Evolutionary conservation across 2,888 invertebrate species (phyloP).

Genomic region (Trissolcus japonicus): DNA sequence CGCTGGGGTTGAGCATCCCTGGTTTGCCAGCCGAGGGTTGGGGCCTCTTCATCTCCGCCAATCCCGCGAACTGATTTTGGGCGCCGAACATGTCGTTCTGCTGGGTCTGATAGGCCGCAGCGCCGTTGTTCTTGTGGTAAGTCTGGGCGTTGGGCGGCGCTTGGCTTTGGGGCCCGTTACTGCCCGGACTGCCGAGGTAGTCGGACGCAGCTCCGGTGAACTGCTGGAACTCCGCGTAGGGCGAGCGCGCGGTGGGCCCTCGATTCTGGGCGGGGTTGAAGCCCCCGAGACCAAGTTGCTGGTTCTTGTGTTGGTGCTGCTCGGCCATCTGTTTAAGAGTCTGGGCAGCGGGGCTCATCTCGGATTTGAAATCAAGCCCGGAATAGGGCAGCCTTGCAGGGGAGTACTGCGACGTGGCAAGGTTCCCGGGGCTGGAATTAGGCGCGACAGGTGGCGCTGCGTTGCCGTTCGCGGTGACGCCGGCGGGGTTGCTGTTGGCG

Average conservation of each 20-base stretch:
- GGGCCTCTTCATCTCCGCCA: conserved; percentile 76
- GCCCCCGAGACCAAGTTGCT: conserved; percentile 80
- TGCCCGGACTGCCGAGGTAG: conserved; percentile 77
- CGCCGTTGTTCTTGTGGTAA: conserved; percentile 73
- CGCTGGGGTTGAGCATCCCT: conserved; percentile 70
- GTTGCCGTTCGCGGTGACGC: conserved; percentile 59
- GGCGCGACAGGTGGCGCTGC: conserved; percentile 61
- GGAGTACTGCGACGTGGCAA: conserved; percentile 78
- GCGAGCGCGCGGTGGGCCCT: conserved; percentile 77
- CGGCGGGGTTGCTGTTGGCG: conserved; percentile 61
- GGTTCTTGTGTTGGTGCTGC: conserved; percentile 93
- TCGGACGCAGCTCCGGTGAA: conserved; percentile 78
- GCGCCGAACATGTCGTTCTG: conserved; percentile 69
- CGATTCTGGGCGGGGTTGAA: conserved; percentile 76
- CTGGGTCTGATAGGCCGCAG: conserved; percentile 48
- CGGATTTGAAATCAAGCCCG: conserved; percentile 78
- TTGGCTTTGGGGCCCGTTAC: conserved; percentile 66
- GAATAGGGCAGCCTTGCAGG: conserved; percentile 77
- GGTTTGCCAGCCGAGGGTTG: conserved; percentile 72
- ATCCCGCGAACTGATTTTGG: conserved; percentile 68
- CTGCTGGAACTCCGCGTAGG: conserved; percentile 80
- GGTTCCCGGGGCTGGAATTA: conserved; percentile 71
- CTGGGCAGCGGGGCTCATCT: conserved; percentile 94
- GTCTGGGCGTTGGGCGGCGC: conserved; percentile 62
- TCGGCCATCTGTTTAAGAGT: conserved; percentile 98